phyloP scores from a whole-genome alignment of 1,140 invertebrate genomes.

The Anagrus nilaparvatae region DNA sequence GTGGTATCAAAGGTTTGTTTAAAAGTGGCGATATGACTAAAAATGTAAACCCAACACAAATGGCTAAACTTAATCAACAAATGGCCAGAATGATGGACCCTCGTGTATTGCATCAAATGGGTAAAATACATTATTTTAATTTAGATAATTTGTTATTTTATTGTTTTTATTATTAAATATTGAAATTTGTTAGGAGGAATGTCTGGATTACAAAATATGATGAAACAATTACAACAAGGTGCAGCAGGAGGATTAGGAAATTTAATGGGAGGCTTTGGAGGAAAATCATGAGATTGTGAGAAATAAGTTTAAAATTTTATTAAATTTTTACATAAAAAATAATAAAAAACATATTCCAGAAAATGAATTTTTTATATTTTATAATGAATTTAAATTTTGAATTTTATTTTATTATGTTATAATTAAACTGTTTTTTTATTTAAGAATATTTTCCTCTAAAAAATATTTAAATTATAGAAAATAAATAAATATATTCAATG shows the following conservation, averaged over 20 bases:
- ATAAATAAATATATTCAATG: too few species aligned
- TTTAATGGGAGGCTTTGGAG: conserved; percentile 64
- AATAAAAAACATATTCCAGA: too few species aligned
- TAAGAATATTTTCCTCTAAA: too few species aligned
- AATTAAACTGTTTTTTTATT: too few species aligned
- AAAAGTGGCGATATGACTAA: conserved; percentile 98
- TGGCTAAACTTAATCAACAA: conserved; percentile 98
- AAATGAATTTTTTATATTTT: too few species aligned
- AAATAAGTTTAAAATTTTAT: too few species aligned
- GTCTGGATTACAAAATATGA: conserved; percentile 94
- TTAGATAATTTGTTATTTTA: background rate
- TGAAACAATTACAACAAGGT: conserved; percentile 93
- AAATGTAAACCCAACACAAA: conserved; percentile 97
- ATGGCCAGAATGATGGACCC: conserved; percentile 99
- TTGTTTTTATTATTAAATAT: conserved; percentile 7
- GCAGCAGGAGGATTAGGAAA: conserved; percentile 64
- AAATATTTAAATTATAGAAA: too few species aligned
- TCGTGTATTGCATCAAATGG: conserved; percentile 89
- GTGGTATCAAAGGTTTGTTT: conserved; percentile 97
- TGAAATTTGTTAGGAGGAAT: conserved; percentile 68
- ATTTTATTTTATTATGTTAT: too few species aligned
- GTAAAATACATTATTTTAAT: conserved; percentile 37
- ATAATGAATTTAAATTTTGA: too few species aligned
- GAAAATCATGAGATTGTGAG: conserved; percentile 42
- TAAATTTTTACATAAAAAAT: too few species aligned